A percentile compares a stretch with the other conserved stretches of the same genome.
These are phyloP conservation scores for Caenorhabditis macrosperma DNA, from an alignment of 2,888 invertebrate genomes.

Conservation along the genomic window DNA sequence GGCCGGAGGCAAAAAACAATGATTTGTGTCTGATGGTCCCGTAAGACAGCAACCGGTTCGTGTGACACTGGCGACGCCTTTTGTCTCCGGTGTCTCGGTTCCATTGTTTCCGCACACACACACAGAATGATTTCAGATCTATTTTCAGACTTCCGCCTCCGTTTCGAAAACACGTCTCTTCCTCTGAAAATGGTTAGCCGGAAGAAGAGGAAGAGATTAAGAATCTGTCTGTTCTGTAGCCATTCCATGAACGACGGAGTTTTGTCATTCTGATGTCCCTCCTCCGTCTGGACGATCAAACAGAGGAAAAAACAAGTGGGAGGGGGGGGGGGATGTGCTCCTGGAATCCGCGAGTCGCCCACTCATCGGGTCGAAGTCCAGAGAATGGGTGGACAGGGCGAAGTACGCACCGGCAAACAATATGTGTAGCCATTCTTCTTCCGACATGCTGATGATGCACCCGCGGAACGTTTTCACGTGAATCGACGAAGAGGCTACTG, in stretches of 20 bases:
- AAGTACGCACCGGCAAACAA: neutral
- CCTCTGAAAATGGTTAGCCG: too few relatives aligned
- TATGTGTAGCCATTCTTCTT: neutral
- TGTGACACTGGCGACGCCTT: too few relatives aligned
- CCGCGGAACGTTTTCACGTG: slow-evolving; percentile 6
- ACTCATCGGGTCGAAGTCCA: neutral
- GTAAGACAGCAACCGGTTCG: neutral
- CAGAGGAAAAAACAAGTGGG: too few relatives aligned
- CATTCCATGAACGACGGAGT: too few relatives aligned
- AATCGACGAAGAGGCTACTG: neutral
- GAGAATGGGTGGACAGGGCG: neutral
- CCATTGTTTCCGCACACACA: neutral
- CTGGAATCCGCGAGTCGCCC: neutral
- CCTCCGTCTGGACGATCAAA: too few relatives aligned
- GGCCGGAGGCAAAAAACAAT: neutral
- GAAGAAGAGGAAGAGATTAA: too few relatives aligned
- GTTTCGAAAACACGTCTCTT: too few relatives aligned
- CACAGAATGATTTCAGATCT: neutral
- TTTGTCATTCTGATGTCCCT: too few relatives aligned
- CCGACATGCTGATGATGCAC: slow-evolving; percentile 2
- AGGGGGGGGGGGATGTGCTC: too few relatives aligned
- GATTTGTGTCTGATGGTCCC: neutral
- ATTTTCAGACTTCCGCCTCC: too few relatives aligned
- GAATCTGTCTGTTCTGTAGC: too few relatives aligned
- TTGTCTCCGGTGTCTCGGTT: too few relatives aligned